These are phyloP conservation scores for Limnephilus marmoratus DNA, from an alignment of 2,888 invertebrate genomes.

Conservation along the genomic window DNA sequence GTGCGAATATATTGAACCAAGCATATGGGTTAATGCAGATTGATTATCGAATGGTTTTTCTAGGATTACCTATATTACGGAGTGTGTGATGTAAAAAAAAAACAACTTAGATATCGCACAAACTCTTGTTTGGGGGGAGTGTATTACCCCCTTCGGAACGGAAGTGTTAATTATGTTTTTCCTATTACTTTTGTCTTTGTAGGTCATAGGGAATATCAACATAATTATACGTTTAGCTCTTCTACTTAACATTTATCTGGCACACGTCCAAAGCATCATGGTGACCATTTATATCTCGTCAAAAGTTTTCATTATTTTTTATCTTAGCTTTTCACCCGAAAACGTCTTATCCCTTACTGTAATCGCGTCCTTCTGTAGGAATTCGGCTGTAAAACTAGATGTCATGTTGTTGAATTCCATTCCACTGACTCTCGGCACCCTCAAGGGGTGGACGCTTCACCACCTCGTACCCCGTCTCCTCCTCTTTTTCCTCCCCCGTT, in stretches of 20 bases:
- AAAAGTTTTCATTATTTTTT: conserved; percentile 2
- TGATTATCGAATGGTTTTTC: too few relatives aligned
- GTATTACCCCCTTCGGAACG: too few relatives aligned
- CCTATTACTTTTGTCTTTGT: not conserved
- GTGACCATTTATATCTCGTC: not conserved
- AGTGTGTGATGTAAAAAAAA: too few relatives aligned
- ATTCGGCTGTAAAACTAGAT: conserved; percentile 7
- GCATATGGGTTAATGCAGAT: too few relatives aligned
- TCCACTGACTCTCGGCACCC: not conserved
- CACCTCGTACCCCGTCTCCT: not conserved
- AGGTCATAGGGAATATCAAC: not conserved
- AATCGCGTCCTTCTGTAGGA: not conserved
- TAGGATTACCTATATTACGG: too few relatives aligned
- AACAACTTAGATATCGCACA: too few relatives aligned
- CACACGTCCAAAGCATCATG: not conserved
- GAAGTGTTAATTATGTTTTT: not conserved
- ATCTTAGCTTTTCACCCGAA: not conserved
- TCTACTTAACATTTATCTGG: not conserved
- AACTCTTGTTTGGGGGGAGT: too few relatives aligned
- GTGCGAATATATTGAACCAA: too few relatives aligned
- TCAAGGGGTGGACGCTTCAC: not conserved
- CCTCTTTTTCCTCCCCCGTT: not conserved
- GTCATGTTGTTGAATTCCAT: conserved; percentile 10
- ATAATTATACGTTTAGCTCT: not conserved
- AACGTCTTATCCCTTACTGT: not conserved